Evolutionary conservation across 2,113 vertebrate species (phyloP), one percentile per base, ranked within the genome.

Genomic region (Lagopus leucura): DNA sequence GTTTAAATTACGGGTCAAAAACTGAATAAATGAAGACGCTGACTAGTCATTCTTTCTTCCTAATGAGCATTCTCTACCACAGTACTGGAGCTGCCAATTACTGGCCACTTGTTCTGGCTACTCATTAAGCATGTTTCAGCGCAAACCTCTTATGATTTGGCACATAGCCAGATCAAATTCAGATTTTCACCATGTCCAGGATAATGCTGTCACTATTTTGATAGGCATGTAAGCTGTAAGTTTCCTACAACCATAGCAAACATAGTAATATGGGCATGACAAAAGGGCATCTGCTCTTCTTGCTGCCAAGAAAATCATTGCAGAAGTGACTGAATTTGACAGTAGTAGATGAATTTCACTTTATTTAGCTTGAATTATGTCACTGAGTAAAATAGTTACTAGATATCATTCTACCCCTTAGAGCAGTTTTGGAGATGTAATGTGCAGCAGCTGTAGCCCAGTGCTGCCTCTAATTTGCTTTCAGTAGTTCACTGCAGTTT

Each of bases 71-170:
- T 91, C 0, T 0, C 47, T 92, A 34, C 61, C 83, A 66, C 76
- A 81, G 88, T 81, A 82, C 61, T 65, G 60, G 64, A 94, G 61
- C 82, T 90, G 82, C 88, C 86, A 88, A 91, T 95, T 95, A 94
- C 65, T 90, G 85, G 36, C 45, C 36, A 28, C 85, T 92, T 82
- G 83, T 89, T 78, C 79, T 95, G 72, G 72, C 38, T 77, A 83
- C 82, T 94, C 88, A 90, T 96, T 93, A 95, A 77, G 38, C 66
- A 43, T 52, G 28, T 93, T 93, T 78, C 86, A 91, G 88, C 34
- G 27, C 80, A 65, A 88, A 86, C 32, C 13, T 77, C 45, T 89
- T 64, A 64, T 18, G 36, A 73, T 88, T 93, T 93, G 90, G 79
- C 76, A 42, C 2, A 1, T 42, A 47, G 79, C 88, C 90, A 91